Percentiles rank a stretch among this genome's conserved stretches.
Conservation (phyloP, 2,888 invertebrate species). For the Alviniconcha strummeri region DNA sequence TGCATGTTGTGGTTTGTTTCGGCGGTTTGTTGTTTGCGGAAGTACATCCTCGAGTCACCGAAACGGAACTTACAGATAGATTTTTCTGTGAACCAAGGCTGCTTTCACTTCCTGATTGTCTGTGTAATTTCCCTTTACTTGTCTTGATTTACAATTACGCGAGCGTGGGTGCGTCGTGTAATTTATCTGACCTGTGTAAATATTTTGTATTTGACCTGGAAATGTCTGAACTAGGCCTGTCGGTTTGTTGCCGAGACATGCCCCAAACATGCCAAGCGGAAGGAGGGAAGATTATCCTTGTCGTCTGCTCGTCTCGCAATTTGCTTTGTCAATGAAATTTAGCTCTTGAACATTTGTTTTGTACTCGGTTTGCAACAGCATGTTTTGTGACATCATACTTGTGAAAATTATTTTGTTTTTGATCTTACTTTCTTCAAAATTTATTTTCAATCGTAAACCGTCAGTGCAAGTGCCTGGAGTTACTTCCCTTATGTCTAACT, state of each 20-base stretch:
- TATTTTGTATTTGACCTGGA: no score
- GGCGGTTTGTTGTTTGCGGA: constrained; percentile 12
- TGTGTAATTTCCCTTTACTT: background rate
- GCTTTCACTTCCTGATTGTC: constrained; percentile 1
- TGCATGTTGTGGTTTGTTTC: background rate
- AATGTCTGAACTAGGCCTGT: background rate
- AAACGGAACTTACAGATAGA: background rate
- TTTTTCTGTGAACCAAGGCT: background rate
- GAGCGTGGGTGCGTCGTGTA: no score
- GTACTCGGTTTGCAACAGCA: background rate
- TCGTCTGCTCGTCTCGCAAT: constrained; percentile 8
- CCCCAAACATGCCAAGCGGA: constrained; percentile 28
- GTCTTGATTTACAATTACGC: no score
- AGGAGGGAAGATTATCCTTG: constrained; percentile 20
- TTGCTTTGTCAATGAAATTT: background rate
- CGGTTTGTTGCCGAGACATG: constrained; percentile 20
- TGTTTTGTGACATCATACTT: background rate
- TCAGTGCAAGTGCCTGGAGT: constrained; percentile 2
- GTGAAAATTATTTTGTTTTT: background rate
- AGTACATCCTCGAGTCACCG: constrained; percentile 1
- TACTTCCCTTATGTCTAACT: background rate
- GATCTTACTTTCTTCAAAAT: background rate
- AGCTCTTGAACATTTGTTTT: background rate
- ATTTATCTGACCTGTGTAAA: no score
- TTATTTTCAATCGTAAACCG: background rate